Evolutionary conservation across 2,797 vertebrate species (phyloP), one percentile per base, ranked within the genome.

Genomic region (Hybognathus amarus): DNA sequence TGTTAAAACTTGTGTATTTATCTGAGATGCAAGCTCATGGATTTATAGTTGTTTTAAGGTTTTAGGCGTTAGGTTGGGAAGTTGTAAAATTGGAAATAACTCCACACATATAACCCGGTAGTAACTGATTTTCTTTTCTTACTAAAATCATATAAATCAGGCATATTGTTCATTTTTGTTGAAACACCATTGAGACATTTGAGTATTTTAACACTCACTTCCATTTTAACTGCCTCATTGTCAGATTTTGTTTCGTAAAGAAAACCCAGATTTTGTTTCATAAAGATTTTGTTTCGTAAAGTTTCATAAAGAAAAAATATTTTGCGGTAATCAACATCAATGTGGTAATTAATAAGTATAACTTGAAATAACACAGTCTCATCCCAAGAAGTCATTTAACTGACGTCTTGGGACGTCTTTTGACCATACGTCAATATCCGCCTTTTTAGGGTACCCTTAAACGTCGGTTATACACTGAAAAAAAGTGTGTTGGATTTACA

Each of bases 91-190:
- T 17, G 0, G 33, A 18, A 9, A 33, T 20, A 66, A 18, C 1
- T 5, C 9, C 5, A 5, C 5, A 5, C 61, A 33, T 17, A 36
- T 8, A 66, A 66, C 8, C 10, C 1, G 11, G 5, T 2, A 33
- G 2, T 2, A 66, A 18, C 15, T 17, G 1, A 30, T 64, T 64
- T 24, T 42, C n/a, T n/a, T 24, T 47, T 24, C 15, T 13, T 4
- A 50, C 27, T 33, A 33, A 73, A 73, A 52, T 71, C 27, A 33
- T 52, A 27, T 73, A 52, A 73, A 8, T 63, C 47, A 74, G 33
- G 30, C 6, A 74, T 8, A 54, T 38, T 75, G 30, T 8, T 56
- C 30, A 22, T 13, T n/a, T 66, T 54, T 54, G 6, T 22, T 6
- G 36, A 30, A n/a, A 33, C 50, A 73, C 17, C 27, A 6, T 30